Evolutionary conservation across 2,113 vertebrate species (phyloP), one percentile per base, ranked within the genome.

Genomic region (Carettochelys insculpta): DNA sequence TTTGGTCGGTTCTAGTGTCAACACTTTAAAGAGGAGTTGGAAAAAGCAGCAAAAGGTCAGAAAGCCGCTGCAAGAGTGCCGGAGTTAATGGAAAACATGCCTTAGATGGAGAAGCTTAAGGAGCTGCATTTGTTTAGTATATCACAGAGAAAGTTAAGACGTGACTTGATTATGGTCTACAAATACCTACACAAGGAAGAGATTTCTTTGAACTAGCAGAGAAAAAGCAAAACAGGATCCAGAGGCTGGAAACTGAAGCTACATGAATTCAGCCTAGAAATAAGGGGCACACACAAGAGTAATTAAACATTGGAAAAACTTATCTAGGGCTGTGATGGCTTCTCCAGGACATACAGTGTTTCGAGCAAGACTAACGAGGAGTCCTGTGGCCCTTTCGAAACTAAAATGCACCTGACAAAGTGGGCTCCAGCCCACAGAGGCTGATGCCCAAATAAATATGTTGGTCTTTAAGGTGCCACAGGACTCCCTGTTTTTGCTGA

Each of bases 301-400:
- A 45, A 75, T 75, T 75, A 45, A 27, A 27, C 0, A 0, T 2
- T 1, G 41, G 41, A 82, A 38, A 34, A 86, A 24, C 22, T 65
- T 1, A 0, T 3, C 0, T 4, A 0, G 8, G 19, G 11, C 68
- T 1, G 1, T 17, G 27, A 77, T n/a, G 89, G 17, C 19, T 77
- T 38, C 54, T 68, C 50, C 8, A 0, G 34, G 43, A 8, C 61
- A n/a, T 75, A 41, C 71, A 48, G 48, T 48, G 48, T 48, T 48
- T 48, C 9, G 2, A 13, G 9, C 48, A 48, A 48, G 48, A 48
- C 48, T 48, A 48, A 48, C 48, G 13, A 48, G 48, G 48, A 13
- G 48, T 48, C 48, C 48, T 9, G 48, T 48, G 48, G 48, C 48
- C 9, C 48, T 13, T 48, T 9, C 9, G 13, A 48, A 48, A 48